These are phyloP conservation scores for Uloborus diversus DNA, from an alignment of 1,140 invertebrate species.

Conservation along the genomic window DNA sequence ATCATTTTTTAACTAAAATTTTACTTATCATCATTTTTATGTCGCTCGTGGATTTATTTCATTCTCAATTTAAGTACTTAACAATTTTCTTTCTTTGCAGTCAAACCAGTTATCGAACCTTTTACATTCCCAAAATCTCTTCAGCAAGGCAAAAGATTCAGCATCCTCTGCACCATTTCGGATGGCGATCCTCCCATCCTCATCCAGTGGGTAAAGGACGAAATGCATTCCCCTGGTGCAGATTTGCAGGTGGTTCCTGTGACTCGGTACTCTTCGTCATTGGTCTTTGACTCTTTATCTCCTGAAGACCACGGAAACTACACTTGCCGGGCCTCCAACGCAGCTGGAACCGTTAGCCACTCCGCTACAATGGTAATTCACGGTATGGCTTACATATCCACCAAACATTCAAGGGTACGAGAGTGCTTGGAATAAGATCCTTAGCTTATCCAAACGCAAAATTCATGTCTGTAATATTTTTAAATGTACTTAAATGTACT, in stretches of 20 bases:
- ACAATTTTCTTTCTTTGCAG: slow-evolving; percentile 49
- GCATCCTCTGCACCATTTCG: slow-evolving; percentile 84
- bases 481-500: too few relatives aligned
- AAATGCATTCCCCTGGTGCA: slow-evolving; percentile 33
- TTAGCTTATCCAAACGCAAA: too few relatives aligned
- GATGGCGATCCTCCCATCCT: slow-evolving; percentile 76
- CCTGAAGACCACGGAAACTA: slow-evolving; percentile 77
- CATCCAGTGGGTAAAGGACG: slow-evolving; percentile 64
- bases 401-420: not conserved
- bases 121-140: slow-evolving; percentile 74
- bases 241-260: slow-evolving; percentile 51
- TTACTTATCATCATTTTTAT: too few relatives aligned
- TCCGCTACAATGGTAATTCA: slow-evolving; percentile 76
- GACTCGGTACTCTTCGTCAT: slow-evolving; percentile 58
- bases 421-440: not conserved
- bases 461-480: too few relatives aligned
- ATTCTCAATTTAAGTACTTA: too few relatives aligned
- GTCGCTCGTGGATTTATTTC: too few relatives aligned
- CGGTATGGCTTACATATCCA: slow-evolving; percentile 62
- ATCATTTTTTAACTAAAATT: too few relatives aligned
- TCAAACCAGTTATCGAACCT: slow-evolving; percentile 63
- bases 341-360: slow-evolving; percentile 71
- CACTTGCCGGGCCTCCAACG: slow-evolving; percentile 76
- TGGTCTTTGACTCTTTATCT: slow-evolving; percentile 60
- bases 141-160: slow-evolving; percentile 84